Base-by-base conservation (phyloP, 64 coral and sea anemone species). In the Pocillopora damicornis region DNA sequence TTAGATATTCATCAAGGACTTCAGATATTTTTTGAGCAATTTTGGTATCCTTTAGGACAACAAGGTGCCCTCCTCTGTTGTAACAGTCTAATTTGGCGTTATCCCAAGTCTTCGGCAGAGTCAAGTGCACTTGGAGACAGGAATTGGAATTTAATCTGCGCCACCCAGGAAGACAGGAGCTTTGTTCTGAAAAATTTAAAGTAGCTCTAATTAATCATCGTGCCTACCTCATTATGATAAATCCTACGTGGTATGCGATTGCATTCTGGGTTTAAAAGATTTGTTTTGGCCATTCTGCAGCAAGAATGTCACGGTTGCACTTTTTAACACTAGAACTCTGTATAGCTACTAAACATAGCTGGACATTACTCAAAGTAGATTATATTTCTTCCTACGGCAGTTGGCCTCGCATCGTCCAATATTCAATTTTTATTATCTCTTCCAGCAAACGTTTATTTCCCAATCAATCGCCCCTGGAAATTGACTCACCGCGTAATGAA, bases 81-180 rank as follows among this genome's bases (percentile, higher is more conserved):
- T 60, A 16, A 35, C 89, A 90, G 11, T 12, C 13, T 2, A 84
- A 1, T 64, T 73, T 35, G 14, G 89, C 89, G 61, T 73, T 69
- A 20, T 37, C 61, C 79, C 89, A 90, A 15, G 6, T 58, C 16
- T 75, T 26, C 15, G n/a, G 13, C 5, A 4, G 60, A 11, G 37
- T 30, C 16, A 83, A 25, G 17, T 90, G 59, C 15, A 68, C 16
- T 56, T 85, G 79, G 36, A 61, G 83, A 82, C 79, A 82, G 14
- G 79, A 75, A 15, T 58, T 18, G 11, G 42, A 51, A 51, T 42
- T 71, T 4, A 90, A 38, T 35, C 34, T 15, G 45, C 20, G 37
- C 89, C 89, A 90, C 63, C 89, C 80, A 22, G 89, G 89, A 57
- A 74, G 80, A 62, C 89, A 90, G 12, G 15, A 18, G 64, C 45